phyloP scores from a whole-genome alignment of 2,888 invertebrate genomes.

The Heliconius charithonia region DNA sequence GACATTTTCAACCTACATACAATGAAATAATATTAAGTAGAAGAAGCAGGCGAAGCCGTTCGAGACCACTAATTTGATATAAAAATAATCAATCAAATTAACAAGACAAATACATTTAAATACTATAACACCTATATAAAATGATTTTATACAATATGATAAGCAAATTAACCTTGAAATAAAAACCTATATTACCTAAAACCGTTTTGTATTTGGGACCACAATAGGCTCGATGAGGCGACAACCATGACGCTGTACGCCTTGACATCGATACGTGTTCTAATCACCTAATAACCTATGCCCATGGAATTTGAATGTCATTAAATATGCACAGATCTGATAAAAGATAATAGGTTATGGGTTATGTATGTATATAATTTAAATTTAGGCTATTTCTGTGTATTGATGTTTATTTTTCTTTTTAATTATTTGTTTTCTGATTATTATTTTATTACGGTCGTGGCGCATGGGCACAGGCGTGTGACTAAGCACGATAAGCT shows the following conservation, averaged over 20 bases:
- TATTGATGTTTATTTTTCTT: background rate
- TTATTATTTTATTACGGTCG: too few relatives aligned
- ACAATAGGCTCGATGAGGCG: slow-evolving; percentile 36
- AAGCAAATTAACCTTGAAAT: slow-evolving; percentile 15
- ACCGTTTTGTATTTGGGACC: slow-evolving; percentile 26
- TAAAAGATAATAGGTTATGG: background rate
- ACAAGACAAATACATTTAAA: background rate
- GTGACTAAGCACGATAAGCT: too few relatives aligned
- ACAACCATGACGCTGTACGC: slow-evolving; percentile 36
- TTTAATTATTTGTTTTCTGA: background rate
- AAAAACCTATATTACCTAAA: slow-evolving; percentile 14
- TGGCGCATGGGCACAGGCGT: too few relatives aligned
- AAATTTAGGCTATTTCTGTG: background rate
- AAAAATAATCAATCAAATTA: background rate
- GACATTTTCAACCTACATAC: too few relatives aligned
- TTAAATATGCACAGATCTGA: slow-evolving; percentile 11
- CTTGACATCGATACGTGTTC: slow-evolving; percentile 51
- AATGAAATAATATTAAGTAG: too few relatives aligned
- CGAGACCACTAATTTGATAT: too few relatives aligned
- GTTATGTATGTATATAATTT: background rate
- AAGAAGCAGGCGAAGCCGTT: too few relatives aligned
- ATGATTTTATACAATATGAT: background rate
- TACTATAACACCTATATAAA: background rate
- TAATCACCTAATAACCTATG: slow-evolving; percentile 48
- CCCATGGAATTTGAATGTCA: slow-evolving; percentile 40